A percentile compares a stretch with the other conserved stretches of the same genome.
phyloP scores from a whole-genome alignment of 2,888 invertebrate species.

The Drosophila koepferae region DNA sequence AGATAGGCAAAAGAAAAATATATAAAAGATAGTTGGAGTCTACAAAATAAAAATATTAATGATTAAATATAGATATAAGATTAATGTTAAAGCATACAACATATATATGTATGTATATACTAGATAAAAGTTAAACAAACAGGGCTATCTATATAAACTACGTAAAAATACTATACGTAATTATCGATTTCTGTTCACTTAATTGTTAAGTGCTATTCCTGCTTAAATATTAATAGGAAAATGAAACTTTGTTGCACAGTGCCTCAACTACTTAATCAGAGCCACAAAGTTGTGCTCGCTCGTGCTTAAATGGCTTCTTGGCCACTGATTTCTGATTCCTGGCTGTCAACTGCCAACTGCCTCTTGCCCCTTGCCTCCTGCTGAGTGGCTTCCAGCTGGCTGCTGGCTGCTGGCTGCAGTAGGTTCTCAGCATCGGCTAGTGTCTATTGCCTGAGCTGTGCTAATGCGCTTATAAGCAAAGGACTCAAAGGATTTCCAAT shows the following conservation, averaged over 20 bases:
- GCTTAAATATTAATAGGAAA: not conserved
- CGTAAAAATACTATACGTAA: too few relatives aligned
- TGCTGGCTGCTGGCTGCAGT: not conserved
- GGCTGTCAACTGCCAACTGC: not conserved
- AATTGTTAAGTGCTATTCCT: too few relatives aligned
- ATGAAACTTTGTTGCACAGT: constrained; percentile 15
- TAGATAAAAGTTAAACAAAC: too few relatives aligned
- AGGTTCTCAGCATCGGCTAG: constrained; percentile 4
- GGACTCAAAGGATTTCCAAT: constrained; percentile 18
- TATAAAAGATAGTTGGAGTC: too few relatives aligned
- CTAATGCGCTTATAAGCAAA: constrained; percentile 51
- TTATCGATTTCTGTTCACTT: too few relatives aligned
- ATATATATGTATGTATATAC: too few relatives aligned
- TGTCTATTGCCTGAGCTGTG: constrained; percentile 22
- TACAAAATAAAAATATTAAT: too few relatives aligned
- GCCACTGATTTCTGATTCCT: constrained; percentile 5
- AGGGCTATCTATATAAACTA: too few relatives aligned
- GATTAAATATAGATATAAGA: too few relatives aligned
- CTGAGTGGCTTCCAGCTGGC: not conserved
- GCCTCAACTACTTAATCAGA: constrained; percentile 7
- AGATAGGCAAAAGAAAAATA: too few relatives aligned
- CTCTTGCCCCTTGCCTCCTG: not conserved
- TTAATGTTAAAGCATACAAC: too few relatives aligned
- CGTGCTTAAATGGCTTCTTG: constrained; percentile 26
- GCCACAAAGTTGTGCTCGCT: constrained; percentile 21